Percentiles rank a stretch among this genome's conserved stretches.
Conservation (phyloP, 1,140 invertebrate species). For the Lethocerus indicus region DNA sequence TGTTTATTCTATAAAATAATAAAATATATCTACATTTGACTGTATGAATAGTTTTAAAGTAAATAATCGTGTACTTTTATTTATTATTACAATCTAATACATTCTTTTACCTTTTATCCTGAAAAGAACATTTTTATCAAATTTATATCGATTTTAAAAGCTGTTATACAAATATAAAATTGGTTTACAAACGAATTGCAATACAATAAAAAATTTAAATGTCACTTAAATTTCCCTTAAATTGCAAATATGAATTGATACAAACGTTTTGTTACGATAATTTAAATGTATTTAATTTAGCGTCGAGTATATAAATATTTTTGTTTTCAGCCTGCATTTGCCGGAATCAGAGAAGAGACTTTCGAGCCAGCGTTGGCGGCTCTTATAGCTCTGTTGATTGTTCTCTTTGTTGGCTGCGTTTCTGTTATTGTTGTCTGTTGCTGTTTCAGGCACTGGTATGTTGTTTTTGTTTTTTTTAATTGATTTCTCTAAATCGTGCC, state of each 20-base stretch:
- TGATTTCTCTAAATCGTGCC: not conserved
- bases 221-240: not conserved
- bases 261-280: no score
- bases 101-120: no score
- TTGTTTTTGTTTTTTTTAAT: conserved; percentile 14
- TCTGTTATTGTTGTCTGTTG: conserved; percentile 78
- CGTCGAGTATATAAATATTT: conserved; percentile 1
- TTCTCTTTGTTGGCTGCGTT: conserved; percentile 69
- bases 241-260: not conserved
- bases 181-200: not conserved
- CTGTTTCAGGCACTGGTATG: conserved; percentile 69
- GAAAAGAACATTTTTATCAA: no score
- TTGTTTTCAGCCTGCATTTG: conserved; percentile 29
- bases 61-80: no score
- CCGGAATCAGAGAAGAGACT: conserved; percentile 36
- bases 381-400: conserved; percentile 66
- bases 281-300: no score
- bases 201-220: not conserved
- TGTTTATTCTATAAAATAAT: no score
- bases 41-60: no score
- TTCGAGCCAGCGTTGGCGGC: conserved; percentile 75
- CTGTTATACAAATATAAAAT: not conserved
- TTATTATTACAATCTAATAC: no score
- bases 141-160: not conserved
- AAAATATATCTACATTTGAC: no score